A percentile compares a stretch with the other conserved stretches of the same genome.
Conservation (phyloP, 2,797 vertebrate genomes). For the Margarornis squamiger region DNA sequence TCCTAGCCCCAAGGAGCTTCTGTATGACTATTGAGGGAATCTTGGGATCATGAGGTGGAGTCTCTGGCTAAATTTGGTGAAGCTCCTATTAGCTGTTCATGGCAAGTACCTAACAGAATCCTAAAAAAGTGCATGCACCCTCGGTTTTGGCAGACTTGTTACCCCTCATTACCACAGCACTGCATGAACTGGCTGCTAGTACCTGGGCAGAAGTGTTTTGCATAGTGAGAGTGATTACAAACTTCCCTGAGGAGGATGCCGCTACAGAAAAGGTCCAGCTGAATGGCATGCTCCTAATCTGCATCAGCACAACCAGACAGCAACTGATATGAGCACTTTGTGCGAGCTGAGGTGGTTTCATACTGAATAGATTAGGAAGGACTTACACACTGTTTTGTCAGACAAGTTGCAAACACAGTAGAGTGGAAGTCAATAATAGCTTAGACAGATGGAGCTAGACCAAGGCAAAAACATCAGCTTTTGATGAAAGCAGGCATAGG, state of each 20-base stretch:
- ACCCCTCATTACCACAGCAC: neutral
- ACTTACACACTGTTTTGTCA: neutral
- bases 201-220: neutral
- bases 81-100: neutral
- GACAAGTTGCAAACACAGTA: neutral
- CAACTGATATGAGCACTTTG: neutral
- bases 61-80: neutral
- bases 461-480: neutral
- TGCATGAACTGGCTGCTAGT: neutral
- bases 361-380: neutral
- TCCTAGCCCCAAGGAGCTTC: neutral
- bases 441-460: neutral
- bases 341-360: neutral
- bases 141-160: neutral
- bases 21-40: neutral
- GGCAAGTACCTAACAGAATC: neutral
- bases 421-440: neutral
- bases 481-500: neutral
- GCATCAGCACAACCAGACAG: neutral
- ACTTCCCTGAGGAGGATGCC: neutral
- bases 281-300: neutral
- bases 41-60: neutral
- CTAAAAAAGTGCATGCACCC: neutral
- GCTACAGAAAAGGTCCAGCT: neutral
- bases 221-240: rapidly evolving